phyloP scores from a whole-genome alignment of 2,113 vertebrate genomes.

The Platysteira castanea region DNA sequence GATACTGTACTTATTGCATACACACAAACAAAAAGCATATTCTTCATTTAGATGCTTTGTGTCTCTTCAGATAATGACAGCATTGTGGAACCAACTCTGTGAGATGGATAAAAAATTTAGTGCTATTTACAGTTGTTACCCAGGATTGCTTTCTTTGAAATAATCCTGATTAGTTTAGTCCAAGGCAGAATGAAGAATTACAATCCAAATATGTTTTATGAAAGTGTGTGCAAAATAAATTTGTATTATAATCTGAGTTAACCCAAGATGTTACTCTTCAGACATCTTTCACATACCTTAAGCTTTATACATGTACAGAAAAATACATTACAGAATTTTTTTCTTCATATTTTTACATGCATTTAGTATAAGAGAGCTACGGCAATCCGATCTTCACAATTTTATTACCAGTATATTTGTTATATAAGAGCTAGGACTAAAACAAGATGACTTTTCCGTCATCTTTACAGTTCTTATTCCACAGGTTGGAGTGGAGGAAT shows the following conservation, averaged over 20 bases:
- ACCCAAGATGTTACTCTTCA: neutral
- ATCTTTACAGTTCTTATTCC: neutral
- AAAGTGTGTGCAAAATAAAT: neutral
- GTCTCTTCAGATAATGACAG: neutral
- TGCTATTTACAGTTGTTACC: neutral
- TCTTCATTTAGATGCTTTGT: neutral
- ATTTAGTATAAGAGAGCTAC: neutral
- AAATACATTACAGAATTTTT: neutral
- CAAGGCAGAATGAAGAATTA: neutral
- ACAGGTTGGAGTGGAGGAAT: neutral
- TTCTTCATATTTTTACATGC: neutral
- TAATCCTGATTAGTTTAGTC: neutral
- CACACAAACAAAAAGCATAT: neutral
- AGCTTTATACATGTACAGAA: neutral
- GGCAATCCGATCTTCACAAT: neutral
- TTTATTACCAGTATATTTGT: neutral
- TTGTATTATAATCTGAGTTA: neutral
- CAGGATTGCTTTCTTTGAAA: neutral
- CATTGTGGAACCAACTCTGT: neutral
- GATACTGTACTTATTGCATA: neutral
- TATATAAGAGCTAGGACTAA: neutral
- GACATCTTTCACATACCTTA: neutral
- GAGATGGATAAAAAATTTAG: neutral
- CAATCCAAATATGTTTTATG: neutral
- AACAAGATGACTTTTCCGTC: neutral